A percentile compares a stretch with the other conserved stretches of the same genome.
Evolutionary conservation across 1,140 invertebrate species (phyloP).

Genomic region (Papilio aristodemus): DNA sequence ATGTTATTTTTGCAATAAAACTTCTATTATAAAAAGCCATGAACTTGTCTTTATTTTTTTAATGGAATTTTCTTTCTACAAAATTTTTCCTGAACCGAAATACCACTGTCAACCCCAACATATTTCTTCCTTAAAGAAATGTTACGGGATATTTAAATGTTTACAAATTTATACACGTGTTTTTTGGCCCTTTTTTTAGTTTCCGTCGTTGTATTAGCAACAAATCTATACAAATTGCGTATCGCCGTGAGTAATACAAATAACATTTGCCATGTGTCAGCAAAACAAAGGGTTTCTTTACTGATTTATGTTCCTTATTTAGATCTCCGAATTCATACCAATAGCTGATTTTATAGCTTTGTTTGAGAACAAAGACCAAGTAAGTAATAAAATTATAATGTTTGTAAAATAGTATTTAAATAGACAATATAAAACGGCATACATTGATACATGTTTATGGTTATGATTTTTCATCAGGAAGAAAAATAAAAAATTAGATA

Average conservation of each 20-base stretch:
- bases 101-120: background rate
- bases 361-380: no score
- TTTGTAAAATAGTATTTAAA: no score
- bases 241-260: background rate
- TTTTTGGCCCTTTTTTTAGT: background rate
- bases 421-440: no score
- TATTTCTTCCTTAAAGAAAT: background rate
- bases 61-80: background rate
- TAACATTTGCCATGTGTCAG: constrained; percentile 16
- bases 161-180: background rate
- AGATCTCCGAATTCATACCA: background rate
- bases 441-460: no score
- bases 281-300: constrained; percentile 10
- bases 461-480: no score
- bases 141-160: background rate
- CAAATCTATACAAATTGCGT: constrained; percentile 16
- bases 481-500: no score
- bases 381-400: no score
- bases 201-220: background rate
- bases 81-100: background rate
- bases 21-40: no score
- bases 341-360: background rate
- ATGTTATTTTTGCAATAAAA: no score
- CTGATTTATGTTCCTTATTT: constrained; percentile 11
- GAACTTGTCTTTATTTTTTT: no score